Conservation (phyloP, 2,113 vertebrate species). For the Elgaria multicarinata region DNA sequence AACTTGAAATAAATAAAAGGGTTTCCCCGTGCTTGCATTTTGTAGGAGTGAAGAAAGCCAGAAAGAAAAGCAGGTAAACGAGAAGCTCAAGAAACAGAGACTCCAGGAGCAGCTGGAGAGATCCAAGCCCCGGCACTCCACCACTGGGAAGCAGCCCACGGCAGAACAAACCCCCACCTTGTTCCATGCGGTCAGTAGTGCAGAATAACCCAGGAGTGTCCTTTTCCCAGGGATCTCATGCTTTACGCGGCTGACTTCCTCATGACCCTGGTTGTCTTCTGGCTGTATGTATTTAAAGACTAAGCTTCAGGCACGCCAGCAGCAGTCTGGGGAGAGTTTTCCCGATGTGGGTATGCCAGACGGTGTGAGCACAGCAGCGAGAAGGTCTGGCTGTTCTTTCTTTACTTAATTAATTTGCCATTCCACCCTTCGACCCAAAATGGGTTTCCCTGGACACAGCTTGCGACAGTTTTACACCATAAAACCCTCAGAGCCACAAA, state of each 20-base stretch:
- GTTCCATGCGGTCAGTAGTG: slow-evolving; percentile 74
- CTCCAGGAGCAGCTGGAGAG: slow-evolving; percentile 70
- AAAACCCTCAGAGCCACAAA: not conserved
- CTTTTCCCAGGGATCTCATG: not conserved
- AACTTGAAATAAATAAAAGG: slow-evolving; percentile 33
- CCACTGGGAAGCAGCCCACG: slow-evolving; percentile 67
- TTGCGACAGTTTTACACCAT: not conserved
- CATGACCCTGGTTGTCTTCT: not conserved
- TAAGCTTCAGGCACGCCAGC: not conserved
- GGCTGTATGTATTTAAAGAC: not conserved
- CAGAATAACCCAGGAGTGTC: not conserved
- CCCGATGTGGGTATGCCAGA: not conserved
- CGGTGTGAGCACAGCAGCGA: not conserved
- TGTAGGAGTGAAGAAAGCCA: slow-evolving; percentile 54
- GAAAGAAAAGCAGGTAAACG: slow-evolving; percentile 56
- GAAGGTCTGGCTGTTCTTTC: not conserved
- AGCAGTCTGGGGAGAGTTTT: not conserved
- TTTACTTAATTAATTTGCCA: not conserved
- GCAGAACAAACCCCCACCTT: slow-evolving; percentile 74
- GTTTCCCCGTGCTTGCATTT: slow-evolving; percentile 34
- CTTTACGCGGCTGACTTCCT: not conserved
- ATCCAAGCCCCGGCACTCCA: slow-evolving; percentile 65
- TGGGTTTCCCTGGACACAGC: not conserved
- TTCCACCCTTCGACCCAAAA: not conserved
- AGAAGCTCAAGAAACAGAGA: slow-evolving; percentile 53